phyloP scores from a whole-genome alignment of 2,113 vertebrate genomes.

The Podilymbus podiceps region DNA sequence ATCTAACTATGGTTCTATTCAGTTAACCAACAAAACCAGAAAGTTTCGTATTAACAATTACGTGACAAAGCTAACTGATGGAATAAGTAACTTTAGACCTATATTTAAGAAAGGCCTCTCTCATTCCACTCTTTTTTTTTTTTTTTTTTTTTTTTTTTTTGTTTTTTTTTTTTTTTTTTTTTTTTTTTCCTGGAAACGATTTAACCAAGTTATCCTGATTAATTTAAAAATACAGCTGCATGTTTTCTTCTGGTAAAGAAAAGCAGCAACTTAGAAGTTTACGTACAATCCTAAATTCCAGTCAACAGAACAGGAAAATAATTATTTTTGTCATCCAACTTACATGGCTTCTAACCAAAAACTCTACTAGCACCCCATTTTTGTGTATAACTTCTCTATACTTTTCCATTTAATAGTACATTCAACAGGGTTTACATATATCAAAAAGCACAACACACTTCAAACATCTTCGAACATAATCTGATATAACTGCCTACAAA shows the following conservation, averaged over 20 bases:
- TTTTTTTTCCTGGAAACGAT: background rate
- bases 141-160: background rate
- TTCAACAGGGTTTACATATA: background rate
- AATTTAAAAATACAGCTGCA: background rate
- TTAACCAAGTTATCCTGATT: background rate
- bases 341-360: background rate
- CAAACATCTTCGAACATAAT: background rate
- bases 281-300: background rate
- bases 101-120: background rate
- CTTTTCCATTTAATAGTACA: background rate
- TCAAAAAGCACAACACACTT: background rate
- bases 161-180: accelerated
- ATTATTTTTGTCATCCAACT: background rate
- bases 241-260: background rate
- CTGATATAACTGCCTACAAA: background rate
- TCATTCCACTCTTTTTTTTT: background rate
- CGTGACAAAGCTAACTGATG: background rate
- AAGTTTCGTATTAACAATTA: background rate
- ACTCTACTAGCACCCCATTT: background rate
- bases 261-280: background rate
- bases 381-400: background rate
- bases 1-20: background rate
- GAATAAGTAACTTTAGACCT: background rate
- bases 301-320: background rate
- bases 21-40: background rate